phyloP scores from a whole-genome alignment of 2,113 vertebrate genomes.

The Pardalotus punctatus region DNA sequence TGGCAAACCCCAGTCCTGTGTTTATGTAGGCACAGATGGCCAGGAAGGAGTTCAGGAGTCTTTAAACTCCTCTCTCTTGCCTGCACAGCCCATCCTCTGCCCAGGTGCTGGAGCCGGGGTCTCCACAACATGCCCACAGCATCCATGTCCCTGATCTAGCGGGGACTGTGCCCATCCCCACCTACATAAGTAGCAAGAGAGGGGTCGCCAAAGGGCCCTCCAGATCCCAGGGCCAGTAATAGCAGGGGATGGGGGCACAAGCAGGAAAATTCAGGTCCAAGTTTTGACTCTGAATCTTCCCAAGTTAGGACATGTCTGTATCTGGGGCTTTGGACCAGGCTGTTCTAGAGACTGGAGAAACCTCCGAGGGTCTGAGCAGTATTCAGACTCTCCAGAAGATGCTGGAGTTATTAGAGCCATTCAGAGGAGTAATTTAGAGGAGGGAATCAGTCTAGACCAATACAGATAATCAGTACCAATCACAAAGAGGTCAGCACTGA shows the following conservation, averaged over 20 bases:
- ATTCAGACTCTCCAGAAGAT: not conserved
- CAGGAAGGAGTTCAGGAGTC: not conserved
- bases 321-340: not conserved
- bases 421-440: not conserved
- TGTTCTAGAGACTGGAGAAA: not conserved
- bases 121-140: not conserved
- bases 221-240: not conserved
- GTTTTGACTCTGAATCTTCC: not conserved
- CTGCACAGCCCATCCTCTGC: not conserved
- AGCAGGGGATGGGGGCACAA: not conserved
- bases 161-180: not conserved
- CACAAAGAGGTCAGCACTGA: not conserved
- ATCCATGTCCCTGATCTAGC: fast-evolving
- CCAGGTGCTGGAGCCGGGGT: not conserved
- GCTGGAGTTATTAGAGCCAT: not conserved
- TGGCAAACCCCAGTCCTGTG: not conserved
- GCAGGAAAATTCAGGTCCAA: not conserved
- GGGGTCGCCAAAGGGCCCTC: not conserved
- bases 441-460: not conserved
- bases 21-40: not conserved
- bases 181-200: not conserved
- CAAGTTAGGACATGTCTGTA: not conserved
- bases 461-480: not conserved
- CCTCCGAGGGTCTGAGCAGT: not conserved
- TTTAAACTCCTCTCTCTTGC: not conserved